Base-by-base conservation (phyloP, 1,140 invertebrate species). In the Drosophila bifasciata region DNA sequence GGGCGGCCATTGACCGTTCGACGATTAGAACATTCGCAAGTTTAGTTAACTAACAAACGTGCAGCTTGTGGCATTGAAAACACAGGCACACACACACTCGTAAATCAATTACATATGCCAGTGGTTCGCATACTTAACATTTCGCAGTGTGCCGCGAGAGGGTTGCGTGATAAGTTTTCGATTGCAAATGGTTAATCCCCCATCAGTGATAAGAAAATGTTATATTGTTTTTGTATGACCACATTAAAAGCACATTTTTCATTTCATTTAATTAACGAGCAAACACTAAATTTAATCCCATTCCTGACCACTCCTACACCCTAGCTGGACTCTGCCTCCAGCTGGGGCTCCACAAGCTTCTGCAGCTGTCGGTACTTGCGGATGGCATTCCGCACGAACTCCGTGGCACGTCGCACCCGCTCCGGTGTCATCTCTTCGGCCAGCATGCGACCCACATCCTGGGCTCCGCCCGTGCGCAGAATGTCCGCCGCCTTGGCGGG, bases 321-420 rank as follows among this genome's bases (percentile, higher is more conserved):
- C 41, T 69, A 49, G 21, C 21, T 44, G 19, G n/a, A 36, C 32
- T 51, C 28, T 40, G 36, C 44, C 28, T 49, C 40, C 19, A 45
- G 44, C 19, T 21, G 19, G 3, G 60, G 36, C 32, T 89, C 79
- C 19, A 61, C 55, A 6, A 83, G 41, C 41, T 74, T 73, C 36
- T 89, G 85, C 25, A 89, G 49, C 6, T 84, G 67, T 36, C 93
- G 92, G 83, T 95, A 96, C 80, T 95, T 95, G 17, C 93, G 92
- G 55, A 96, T 92, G 15, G 95, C 95, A 16, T 92, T 93, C 56
- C 93, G 93, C 1, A 96, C 93, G 15, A 95, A 93, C 15, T 93
- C 92, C 0, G 94, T 93, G 0, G 94, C 93, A 5, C 93, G 91
- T n/a, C 93, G 93, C 7, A 96, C 92, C 19, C 93, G 92, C 17